phyloP scores from a whole-genome alignment of 2,113 vertebrate species.

The Manacus vitellinus region DNA sequence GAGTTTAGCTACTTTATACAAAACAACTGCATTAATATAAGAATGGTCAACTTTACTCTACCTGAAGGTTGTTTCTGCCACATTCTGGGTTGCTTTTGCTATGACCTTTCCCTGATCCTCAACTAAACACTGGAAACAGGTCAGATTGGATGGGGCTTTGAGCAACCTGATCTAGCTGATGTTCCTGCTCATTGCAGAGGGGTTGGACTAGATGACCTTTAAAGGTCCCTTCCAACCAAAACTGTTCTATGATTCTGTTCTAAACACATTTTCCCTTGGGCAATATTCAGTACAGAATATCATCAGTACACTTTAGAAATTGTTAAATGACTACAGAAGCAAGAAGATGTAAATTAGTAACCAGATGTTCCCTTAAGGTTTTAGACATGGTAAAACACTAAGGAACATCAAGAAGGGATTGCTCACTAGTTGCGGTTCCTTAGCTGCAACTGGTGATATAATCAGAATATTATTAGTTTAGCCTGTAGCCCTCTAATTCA shows the following conservation, averaged over 20 bases:
- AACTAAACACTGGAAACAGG: neutral
- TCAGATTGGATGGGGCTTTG: neutral
- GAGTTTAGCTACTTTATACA: neutral
- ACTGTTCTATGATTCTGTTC: neutral
- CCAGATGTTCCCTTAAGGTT: neutral
- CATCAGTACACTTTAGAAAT: neutral
- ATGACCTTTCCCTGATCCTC: neutral
- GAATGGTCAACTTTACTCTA: rapidly evolving
- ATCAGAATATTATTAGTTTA: neutral
- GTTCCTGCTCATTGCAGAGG: neutral
- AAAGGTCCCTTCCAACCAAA: neutral
- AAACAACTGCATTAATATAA: rapidly evolving
- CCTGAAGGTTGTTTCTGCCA: neutral
- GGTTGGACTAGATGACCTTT: neutral
- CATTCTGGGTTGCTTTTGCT: neutral
- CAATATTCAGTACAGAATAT: neutral
- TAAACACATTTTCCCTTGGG: neutral
- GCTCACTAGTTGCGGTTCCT: neutral
- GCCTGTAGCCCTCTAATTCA: neutral
- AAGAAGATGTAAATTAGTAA: neutral
- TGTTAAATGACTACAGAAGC: neutral
- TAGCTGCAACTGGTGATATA: neutral
- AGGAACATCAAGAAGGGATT: neutral
- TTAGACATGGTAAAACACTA: neutral
- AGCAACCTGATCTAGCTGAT: neutral